These are phyloP conservation scores for Panulirus ornatus DNA, from an alignment of 1,140 invertebrate species.

Conservation along the genomic window DNA sequence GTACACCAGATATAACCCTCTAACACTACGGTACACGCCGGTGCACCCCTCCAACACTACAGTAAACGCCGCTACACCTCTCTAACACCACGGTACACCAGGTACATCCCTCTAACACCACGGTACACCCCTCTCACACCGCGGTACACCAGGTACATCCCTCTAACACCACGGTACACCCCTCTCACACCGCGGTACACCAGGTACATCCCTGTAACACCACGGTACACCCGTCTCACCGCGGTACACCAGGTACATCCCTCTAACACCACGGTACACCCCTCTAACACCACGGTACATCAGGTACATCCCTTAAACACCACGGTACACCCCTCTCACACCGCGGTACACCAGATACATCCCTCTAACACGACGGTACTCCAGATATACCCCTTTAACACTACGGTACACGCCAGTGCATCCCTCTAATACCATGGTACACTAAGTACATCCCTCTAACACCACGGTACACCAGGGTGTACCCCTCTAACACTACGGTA, in stretches of 20 bases:
- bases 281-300: no score
- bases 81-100: no score
- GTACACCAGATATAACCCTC: no score
- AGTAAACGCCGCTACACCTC: not conserved
- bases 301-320: not conserved
- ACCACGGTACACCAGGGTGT: no score
- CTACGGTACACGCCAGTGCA: not conserved
- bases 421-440: not conserved
- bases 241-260: no score
- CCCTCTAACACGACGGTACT: no score
- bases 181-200: no score
- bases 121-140: not conserved
- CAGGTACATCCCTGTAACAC: not conserved
- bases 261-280: no score
- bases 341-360: no score
- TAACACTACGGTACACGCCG: not conserved
- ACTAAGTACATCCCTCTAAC: no score
- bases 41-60: not conserved
- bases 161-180: no score
- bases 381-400: not conserved
- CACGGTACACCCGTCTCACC: not conserved
- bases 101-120: not conserved
- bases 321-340: not conserved
- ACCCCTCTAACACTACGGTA: not conserved
- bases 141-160: no score